Base-by-base conservation (phyloP, 2,113 vertebrate species). In the Eretmochelys imbricata region DNA sequence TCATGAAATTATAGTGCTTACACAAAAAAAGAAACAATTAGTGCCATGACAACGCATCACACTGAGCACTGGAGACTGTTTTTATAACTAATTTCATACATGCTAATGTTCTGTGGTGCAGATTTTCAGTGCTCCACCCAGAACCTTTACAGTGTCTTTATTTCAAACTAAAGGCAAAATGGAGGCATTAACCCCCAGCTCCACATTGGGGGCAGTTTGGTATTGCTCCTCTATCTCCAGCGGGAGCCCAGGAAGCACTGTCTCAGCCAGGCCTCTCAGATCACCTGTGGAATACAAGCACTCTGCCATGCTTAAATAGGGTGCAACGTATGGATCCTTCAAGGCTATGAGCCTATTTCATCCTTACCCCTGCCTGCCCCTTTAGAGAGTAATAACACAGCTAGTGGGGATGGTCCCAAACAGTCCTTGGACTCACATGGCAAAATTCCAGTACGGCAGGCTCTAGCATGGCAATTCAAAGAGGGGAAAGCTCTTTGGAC, bases 361-460 rank as follows among this genome's bases (percentile, higher is more conserved):
- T n/a, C 82, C 51, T 42, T 69, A 19, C 17, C 65, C 35, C 62
- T 65, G 7, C 62, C 62, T 31, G 16, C 13, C 31, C 62, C 31
- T 17, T 69, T n/a, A n/a, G 65, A 38, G 65, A 38, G 3, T 1
- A 0, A 7, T 54, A 84, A 65, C 55, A 48, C 19, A 6, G 1
- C 54, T 38, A 86, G 48, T 7, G 20, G 20, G 80, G n/a, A 8
- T 31, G 35, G 31, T 31, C 62, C 53, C 16, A 82, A 80, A 49
- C 13, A 14, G 29, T n/a, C 9, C n/a, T n/a, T 82, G 35, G 29
- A 65, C 38, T 62, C 2, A 0, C 29, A 10, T 65, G 2, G 1
- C 48, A 24, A 79, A 81, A 85, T 35, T 94, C 31, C 35, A 1
- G 0, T 42, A 75, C 82, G 72, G 48, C 46, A 38, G 31, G 13